Evolutionary conservation across 2,888 invertebrate genomes (phyloP), one percentile per base, ranked within the genome.

Genomic region (Pherbina coryleti): DNA sequence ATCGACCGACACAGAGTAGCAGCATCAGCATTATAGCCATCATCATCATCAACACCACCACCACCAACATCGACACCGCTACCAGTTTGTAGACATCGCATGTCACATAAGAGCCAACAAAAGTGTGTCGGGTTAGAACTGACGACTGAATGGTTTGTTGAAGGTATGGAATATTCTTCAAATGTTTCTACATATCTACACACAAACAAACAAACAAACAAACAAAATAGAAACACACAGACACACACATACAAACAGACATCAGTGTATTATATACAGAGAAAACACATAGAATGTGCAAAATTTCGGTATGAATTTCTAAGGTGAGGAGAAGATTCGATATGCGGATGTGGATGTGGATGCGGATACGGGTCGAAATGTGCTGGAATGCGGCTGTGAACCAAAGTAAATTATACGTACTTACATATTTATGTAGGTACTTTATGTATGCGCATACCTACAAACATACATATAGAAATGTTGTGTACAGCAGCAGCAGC

Each of bases 121-220:
- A 75, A 49, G 28, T 69, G 69, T 75, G 75, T 69, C 75, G 67
- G 28, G 57, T 69, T 19, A 60, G 22, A 69, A 44, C 69, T 69
- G 37, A 67, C 44, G 44, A 57, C 67, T 75, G 75, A 69, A 57
- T 75, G 55, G 37, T 60, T 64, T 69, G 75, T 53, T 78, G 75
- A 51, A 57, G 71, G 71, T 57, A 67, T 25, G 60, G 70, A n/a
- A 71, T 75, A 60, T 64, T 76, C 76, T 75, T 78, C 71, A 78
- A 78, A 78, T 78, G 66, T 71, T 78, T 51, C 14, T 51, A 28
- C 34, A 49, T 44, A 25, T 28, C 37, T 17, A 62, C 73, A 25
- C 8, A 71, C 22, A 44, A 60, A 11, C 73, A 25, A 17, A 71
- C 22, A 44, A 60, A 11, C 70, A 70, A 51, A 17, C 28, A 34